These are phyloP conservation scores for Platalea minor DNA, from an alignment of 2,797 vertebrate genomes.

Conservation along the genomic window DNA sequence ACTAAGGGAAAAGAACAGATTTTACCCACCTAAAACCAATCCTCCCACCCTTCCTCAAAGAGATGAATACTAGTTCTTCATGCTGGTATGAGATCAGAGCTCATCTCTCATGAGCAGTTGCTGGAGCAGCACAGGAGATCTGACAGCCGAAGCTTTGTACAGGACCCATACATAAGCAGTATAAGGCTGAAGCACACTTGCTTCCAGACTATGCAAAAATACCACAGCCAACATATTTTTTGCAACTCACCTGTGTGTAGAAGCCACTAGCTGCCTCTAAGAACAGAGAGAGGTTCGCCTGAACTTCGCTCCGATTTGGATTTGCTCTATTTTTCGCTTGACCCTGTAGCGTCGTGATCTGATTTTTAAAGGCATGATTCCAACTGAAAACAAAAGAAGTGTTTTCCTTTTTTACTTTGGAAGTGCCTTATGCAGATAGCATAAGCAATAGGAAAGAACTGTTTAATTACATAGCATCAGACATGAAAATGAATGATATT, in stretches of 20 bases:
- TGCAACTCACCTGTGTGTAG: slow-evolving; percentile 92
- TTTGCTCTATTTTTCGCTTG: slow-evolving; percentile 98
- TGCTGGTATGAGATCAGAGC: background rate
- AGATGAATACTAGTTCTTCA: background rate
- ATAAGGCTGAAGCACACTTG: background rate
- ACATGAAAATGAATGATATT: slow-evolving; percentile 26
- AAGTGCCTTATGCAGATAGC: slow-evolving; percentile 21
- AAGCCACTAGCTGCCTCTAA: slow-evolving; percentile 98
- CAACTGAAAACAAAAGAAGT: slow-evolving; percentile 76
- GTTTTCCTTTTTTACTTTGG: slow-evolving; percentile 48
- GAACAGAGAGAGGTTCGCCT: slow-evolving; percentile 97
- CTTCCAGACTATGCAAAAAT: background rate
- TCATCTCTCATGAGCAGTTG: background rate
- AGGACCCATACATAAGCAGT: background rate
- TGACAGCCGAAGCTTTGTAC: background rate
- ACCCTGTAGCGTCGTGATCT: slow-evolving; percentile 98
- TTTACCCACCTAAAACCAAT: background rate
- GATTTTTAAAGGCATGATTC: slow-evolving; percentile 99
- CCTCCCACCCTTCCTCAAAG: background rate
- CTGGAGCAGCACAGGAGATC: background rate
- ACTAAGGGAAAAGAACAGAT: background rate
- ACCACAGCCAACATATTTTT: background rate
- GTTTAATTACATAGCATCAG: slow-evolving; percentile 34
- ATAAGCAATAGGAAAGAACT: slow-evolving; percentile 55
- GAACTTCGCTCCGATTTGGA: slow-evolving; percentile 97